These are phyloP conservation scores for Harmothoe impar DNA, from an alignment of 2,888 invertebrate genomes.

Conservation along the genomic window DNA sequence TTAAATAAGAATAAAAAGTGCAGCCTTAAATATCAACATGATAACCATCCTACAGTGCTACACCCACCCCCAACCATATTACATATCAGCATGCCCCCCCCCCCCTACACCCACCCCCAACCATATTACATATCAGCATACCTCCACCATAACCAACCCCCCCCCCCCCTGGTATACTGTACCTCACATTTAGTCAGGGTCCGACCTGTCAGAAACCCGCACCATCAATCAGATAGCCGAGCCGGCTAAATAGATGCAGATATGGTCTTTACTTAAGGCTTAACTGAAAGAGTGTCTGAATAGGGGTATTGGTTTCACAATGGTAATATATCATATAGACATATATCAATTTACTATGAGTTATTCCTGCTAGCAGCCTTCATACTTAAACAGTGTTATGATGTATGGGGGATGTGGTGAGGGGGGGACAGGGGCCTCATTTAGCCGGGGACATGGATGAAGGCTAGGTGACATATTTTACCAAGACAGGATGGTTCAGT, in stretches of 20 bases:
- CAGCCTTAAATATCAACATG: too few species aligned
- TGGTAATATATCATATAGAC: background rate
- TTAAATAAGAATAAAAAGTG: too few species aligned
- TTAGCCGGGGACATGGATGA: too few species aligned
- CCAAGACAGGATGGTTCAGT: too few species aligned
- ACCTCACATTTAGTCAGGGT: background rate
- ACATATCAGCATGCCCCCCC: too few species aligned
- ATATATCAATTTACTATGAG: constrained; percentile 1
- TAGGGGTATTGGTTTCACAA: background rate
- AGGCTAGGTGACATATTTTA: too few species aligned
- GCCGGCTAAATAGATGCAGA: background rate
- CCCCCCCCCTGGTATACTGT: background rate
- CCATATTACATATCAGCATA: too few species aligned
- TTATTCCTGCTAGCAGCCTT: background rate
- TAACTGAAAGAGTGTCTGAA: background rate
- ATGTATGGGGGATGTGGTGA: background rate
- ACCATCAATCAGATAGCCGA: background rate
- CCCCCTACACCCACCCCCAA: too few species aligned
- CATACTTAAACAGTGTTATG: background rate
- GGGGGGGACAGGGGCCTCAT: too few species aligned
- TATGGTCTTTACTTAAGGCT: background rate
- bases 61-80: too few species aligned
- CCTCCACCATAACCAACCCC: background rate
- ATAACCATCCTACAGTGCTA: too few species aligned
- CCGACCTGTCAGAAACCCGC: background rate